A percentile compares a stretch with the other conserved stretches of the same genome.
phyloP scores from a whole-genome alignment of 2,797 vertebrate species.

The Eulemur rubriventer region DNA sequence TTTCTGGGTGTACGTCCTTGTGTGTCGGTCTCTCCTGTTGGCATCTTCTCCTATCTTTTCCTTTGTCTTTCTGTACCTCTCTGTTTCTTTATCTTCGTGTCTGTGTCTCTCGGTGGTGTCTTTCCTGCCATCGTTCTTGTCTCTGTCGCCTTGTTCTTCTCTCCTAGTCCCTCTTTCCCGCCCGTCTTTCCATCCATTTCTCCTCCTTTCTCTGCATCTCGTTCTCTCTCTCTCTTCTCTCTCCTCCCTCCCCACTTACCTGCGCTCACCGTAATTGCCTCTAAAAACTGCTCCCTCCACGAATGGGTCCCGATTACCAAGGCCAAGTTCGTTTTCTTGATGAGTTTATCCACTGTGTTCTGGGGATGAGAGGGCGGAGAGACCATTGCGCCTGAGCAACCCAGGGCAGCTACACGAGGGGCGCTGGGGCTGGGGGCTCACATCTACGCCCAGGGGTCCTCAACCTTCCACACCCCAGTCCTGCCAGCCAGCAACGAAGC shows the following conservation, averaged over 20 bases:
- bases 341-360: slow-evolving; percentile 94
- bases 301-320: slow-evolving; percentile 93
- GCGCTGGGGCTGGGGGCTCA: background rate
- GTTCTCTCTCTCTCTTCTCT: background rate
- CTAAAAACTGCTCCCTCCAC: slow-evolving; percentile 95
- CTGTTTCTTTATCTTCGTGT: background rate
- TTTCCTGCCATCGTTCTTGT: background rate
- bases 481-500: background rate
- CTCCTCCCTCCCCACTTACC: slow-evolving; percentile 84
- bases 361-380: slow-evolving; percentile 67
- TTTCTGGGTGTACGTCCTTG: background rate
- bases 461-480: background rate
- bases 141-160: background rate
- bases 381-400: background rate
- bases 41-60: background rate
- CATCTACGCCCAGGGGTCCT: background rate
- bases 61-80: background rate
- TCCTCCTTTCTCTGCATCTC: background rate
- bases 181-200: background rate
- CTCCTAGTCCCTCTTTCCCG: too few species aligned
- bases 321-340: slow-evolving; percentile 94
- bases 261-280: slow-evolving; percentile 94
- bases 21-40: background rate
- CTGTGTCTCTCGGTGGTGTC: background rate
- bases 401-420: fast-evolving